phyloP scores from a whole-genome alignment of 2,113 vertebrate genomes.

The Scortum barcoo region DNA sequence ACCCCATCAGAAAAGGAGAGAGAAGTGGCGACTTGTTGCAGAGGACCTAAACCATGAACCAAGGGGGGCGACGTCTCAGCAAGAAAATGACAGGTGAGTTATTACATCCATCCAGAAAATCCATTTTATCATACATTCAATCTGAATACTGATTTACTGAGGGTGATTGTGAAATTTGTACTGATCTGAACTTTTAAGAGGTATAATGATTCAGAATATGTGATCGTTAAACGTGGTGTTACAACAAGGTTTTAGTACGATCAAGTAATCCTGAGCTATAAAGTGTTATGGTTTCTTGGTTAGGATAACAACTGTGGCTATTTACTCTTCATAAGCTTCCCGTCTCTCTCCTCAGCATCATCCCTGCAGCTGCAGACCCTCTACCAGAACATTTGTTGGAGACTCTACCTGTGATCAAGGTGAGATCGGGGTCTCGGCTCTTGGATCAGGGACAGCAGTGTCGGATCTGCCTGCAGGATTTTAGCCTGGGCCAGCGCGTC shows the following conservation, averaged over 20 bases:
- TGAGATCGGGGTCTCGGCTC: conserved; percentile 78
- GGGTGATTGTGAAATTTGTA: too few species aligned
- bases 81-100: conserved; percentile 52
- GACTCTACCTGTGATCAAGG: conserved; percentile 65
- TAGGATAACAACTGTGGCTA: too few species aligned
- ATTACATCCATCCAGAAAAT: neutral
- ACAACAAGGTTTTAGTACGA: too few species aligned
- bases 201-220: too few species aligned
- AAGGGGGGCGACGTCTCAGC: conserved; percentile 39
- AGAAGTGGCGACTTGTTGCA: conserved; percentile 69
- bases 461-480: conserved; percentile 84
- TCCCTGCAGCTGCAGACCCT: neutral
- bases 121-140: neutral
- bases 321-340: neutral
- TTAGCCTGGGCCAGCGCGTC: conserved; percentile 72
- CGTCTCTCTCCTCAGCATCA: neutral
- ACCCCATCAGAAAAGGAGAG: conserved; percentile 81
- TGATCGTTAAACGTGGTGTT: too few species aligned
- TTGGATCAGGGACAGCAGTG: conserved; percentile 82
- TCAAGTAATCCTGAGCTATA: too few species aligned
- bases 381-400: conserved; percentile 72
- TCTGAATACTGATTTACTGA: neutral
- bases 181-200: too few species aligned
- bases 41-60: conserved; percentile 24
- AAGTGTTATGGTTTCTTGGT: too few species aligned